These are phyloP conservation scores for Eupeodes latifasciatus DNA, from an alignment of 2,888 invertebrate genomes.

Conservation along the genomic window DNA sequence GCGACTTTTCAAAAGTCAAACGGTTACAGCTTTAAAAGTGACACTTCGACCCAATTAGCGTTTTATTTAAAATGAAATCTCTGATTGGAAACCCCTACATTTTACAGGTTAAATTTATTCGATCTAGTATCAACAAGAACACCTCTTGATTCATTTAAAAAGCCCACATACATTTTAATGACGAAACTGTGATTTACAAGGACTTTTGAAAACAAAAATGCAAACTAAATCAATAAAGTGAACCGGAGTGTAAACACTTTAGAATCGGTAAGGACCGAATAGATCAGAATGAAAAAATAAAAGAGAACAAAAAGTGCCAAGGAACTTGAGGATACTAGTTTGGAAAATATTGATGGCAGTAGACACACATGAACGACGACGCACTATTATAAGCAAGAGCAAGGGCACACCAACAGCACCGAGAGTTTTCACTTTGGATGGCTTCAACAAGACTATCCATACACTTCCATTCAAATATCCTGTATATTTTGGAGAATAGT, in stretches of 20 bases:
- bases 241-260: not conserved
- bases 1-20: no score
- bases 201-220: no score
- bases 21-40: no score
- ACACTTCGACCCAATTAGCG: no score
- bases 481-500: not conserved
- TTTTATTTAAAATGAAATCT: no score
- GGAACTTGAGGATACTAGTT: conserved; percentile 4
- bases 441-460: conserved; percentile 39
- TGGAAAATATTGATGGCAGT: conserved; percentile 40
- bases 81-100: no score
- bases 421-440: conserved; percentile 19
- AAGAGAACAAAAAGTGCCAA: not conserved
- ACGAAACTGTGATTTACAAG: no score
- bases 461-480: conserved; percentile 19
- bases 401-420: not conserved
- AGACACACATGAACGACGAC: not conserved
- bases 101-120: no score
- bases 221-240: not conserved
- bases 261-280: not conserved
- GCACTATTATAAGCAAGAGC: not conserved
- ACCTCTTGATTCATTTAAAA: no score
- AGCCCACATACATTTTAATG: no score
- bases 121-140: no score
- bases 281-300: not conserved